phyloP scores from a whole-genome alignment of 2,797 vertebrate species.

The Periophthalmus magnuspinnatus region DNA sequence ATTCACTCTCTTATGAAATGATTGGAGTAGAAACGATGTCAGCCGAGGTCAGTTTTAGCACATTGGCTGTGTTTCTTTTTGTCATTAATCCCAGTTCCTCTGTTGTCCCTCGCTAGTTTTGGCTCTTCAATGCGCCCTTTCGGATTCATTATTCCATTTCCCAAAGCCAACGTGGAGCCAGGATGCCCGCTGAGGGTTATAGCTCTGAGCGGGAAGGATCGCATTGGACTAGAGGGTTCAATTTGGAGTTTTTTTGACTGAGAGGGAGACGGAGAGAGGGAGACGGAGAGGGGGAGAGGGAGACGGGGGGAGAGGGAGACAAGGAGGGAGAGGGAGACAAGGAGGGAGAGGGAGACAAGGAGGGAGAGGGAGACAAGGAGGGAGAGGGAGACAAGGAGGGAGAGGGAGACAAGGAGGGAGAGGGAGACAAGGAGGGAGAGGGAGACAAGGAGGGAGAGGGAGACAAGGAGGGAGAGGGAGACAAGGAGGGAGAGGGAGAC shows the following conservation, averaged over 20 bases:
- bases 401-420: too few species aligned
- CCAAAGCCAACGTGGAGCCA: constrained; percentile 27
- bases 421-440: too few species aligned
- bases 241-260: constrained; percentile 6
- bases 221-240: constrained; percentile 5
- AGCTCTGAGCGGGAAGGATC: constrained; percentile 16
- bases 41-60: constrained; percentile 42
- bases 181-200: constrained; percentile 32
- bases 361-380: too few species aligned
- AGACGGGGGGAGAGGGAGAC: too few species aligned
- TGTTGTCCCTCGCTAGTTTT: constrained; percentile 29
- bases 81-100: constrained; percentile 34
- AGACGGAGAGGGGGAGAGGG: constrained; percentile 4
- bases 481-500: too few species aligned
- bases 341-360: too few species aligned
- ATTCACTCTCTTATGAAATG: not conserved
- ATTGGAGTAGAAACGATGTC: constrained; percentile 4
- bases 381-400: too few species aligned
- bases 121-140: constrained; percentile 19
- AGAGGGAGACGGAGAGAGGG: constrained; percentile 7
- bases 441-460: too few species aligned
- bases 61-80: constrained; percentile 39
- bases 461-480: too few species aligned
- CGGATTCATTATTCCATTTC: constrained; percentile 39
- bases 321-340: too few species aligned